Evolutionary conservation across 2,797 vertebrate species (phyloP), one percentile per base, ranked within the genome.

Genomic region (Peromyscus nudipes): DNA sequence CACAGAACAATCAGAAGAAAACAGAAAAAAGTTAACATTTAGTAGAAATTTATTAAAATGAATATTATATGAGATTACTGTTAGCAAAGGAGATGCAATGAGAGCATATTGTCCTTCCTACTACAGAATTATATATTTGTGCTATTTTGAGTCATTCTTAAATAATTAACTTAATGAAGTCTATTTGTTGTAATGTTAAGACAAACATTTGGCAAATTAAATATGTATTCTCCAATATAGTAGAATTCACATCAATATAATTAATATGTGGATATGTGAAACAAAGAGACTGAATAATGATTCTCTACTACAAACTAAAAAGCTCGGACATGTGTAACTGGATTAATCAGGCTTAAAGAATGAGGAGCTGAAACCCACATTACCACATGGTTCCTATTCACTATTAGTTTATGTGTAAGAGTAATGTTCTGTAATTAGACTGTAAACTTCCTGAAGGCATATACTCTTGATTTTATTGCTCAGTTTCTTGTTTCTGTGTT

Each of bases 151-250:
- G 9, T 0, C 37, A 31, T 19, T 81, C n/a, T 2, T 19, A 12
- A 4, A 94, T 91, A 94, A 69, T 69, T 57, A 87, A 27, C 17
- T 62, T 69, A 86, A 43, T 90, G 11, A 71, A 37, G 2, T 69
- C n/a, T 92, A 31, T 91, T 49, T 91, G 81, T 92, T 86, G 34
- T 64, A 94, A 67, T 71, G 11, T 40, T 88, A 60, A 89, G 25
- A 69, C n/a, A 57, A 17, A 55, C 29, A 67, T 60, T 52, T 79
- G n/a, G 77, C 43, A 29, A 49, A 77, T 64, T 57, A 62, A 57
- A 57, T 40, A 43, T 83, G 57, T 13, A 71, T 21, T 31, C 87
- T 91, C 14, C 79, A n/a, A 81, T 46, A 49, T 3, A 19, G 37
- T 65, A 46, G 14, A n/a, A 92, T 23, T 64, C 81, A 6, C 0